Percentiles rank a stretch among this genome's conserved stretches.
These are phyloP conservation scores for Malthinus flaveolus DNA, from an alignment of 2,888 invertebrate species.

Conservation along the genomic window DNA sequence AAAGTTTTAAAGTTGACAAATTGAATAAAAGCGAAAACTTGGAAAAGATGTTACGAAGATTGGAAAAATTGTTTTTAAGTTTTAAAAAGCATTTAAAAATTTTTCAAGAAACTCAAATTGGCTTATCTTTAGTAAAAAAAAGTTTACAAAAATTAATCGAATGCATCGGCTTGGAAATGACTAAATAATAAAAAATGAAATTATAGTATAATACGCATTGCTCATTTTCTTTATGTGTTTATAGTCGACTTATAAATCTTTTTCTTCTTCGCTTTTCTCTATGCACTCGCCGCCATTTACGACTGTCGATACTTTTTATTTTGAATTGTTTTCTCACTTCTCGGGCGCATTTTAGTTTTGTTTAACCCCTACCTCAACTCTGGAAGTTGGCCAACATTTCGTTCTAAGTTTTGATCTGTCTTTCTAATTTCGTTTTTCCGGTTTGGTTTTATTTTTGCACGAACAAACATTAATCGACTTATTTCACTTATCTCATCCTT, in stretches of 20 bases:
- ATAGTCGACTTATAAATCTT: too few species aligned
- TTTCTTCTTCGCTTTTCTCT: too few species aligned
- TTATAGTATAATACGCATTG: too few species aligned
- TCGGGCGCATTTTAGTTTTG: slow-evolving; percentile 13
- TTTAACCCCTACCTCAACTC: slow-evolving; percentile 16
- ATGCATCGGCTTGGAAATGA: too few species aligned
- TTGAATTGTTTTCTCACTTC: slow-evolving; percentile 13
- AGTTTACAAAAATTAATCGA: too few species aligned
- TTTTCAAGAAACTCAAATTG: too few species aligned
- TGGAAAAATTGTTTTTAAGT: too few species aligned
- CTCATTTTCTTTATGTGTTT: too few species aligned
- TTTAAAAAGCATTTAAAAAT: too few species aligned
- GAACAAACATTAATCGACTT: not conserved
- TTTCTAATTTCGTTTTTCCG: slow-evolving; percentile 4
- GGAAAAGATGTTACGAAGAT: too few species aligned
- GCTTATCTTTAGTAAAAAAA: too few species aligned
- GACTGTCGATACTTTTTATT: slow-evolving; percentile 7
- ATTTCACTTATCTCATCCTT: not conserved
- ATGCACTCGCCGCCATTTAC: not conserved
- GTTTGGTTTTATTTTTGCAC: not conserved
- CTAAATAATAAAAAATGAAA: too few species aligned
- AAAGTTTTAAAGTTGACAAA: slow-evolving; percentile 7
- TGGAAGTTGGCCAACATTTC: slow-evolving; percentile 15
- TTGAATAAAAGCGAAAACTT: slow-evolving; percentile 6
- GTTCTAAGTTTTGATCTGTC: slow-evolving; percentile 10